A percentile compares a stretch with the other conserved stretches of the same genome.
Evolutionary conservation across 2,113 vertebrate species (phyloP).

Genomic region (Ancistrus triradiatus): DNA sequence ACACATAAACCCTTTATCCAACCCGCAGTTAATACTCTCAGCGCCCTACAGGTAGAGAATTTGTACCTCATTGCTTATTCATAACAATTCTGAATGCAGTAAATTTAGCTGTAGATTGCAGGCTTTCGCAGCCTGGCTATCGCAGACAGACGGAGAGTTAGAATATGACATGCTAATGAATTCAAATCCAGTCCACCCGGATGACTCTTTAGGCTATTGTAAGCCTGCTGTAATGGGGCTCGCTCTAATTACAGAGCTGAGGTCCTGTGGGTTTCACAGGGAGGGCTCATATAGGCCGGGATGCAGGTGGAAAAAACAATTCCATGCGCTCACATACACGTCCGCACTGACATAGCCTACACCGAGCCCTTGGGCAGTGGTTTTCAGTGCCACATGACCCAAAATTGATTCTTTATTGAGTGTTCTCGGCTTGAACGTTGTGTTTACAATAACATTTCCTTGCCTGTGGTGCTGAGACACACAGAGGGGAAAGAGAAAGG

Average conservation of each 20-base stretch:
- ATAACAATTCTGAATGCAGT: not conserved
- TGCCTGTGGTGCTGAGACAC: slow-evolving; percentile 46
- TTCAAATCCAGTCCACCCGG: slow-evolving; percentile 36
- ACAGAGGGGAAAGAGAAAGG: not conserved
- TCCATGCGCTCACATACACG: slow-evolving; percentile 11
- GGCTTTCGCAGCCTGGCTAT: not conserved
- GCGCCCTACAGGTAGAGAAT: not conserved
- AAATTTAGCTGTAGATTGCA: slow-evolving; percentile 2
- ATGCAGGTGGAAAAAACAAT: slow-evolving; percentile 2
- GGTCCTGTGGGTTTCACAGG: slow-evolving; percentile 29
- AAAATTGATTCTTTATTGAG: slow-evolving; percentile 57
- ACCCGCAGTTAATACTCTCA: slow-evolving; percentile 12
- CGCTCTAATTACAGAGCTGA: slow-evolving; percentile 41
- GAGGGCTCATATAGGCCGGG: slow-evolving; percentile 6
- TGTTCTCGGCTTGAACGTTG: slow-evolving; percentile 48
- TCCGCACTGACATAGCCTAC: slow-evolving; percentile 11
- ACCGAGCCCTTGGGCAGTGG: slow-evolving; percentile 44
- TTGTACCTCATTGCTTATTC: not conserved
- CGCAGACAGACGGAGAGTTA: slow-evolving; percentile 2
- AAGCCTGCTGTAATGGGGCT: slow-evolving; percentile 34
- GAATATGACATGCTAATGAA: slow-evolving; percentile 46
- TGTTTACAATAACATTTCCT: slow-evolving; percentile 55
- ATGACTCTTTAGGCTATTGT: slow-evolving; percentile 34
- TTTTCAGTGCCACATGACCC: slow-evolving; percentile 36
- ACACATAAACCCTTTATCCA: slow-evolving; percentile 17